Percentiles rank a stretch among this genome's conserved stretches.
phyloP scores from a whole-genome alignment of 1,140 invertebrate species.

The Belonocnema kinseyi region DNA sequence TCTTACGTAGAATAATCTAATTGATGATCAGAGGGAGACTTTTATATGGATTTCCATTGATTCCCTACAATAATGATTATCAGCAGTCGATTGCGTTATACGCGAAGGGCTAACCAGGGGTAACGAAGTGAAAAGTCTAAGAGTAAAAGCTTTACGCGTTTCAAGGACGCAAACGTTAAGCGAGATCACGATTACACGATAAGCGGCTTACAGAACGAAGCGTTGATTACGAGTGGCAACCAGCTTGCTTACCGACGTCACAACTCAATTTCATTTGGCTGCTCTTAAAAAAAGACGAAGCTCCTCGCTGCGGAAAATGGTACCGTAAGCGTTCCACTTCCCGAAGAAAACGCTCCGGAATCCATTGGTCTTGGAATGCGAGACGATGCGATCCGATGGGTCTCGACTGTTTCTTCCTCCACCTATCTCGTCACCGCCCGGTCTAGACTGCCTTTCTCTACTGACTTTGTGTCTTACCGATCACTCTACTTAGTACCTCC shows the following conservation, averaged over 20 bases:
- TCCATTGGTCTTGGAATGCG: constrained; percentile 53
- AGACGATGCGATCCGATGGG: constrained; percentile 40
- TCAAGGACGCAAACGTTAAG: constrained; percentile 63
- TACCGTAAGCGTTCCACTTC: constrained; percentile 71
- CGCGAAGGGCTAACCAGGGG: constrained; percentile 48
- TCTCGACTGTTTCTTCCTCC: constrained; percentile 49
- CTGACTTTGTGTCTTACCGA: not conserved
- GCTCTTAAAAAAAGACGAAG: constrained; percentile 32
- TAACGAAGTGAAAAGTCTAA: constrained; percentile 58
- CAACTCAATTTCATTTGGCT: constrained; percentile 24
- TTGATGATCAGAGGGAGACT: not conserved
- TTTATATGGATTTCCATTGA: not conserved
- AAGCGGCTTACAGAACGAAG: constrained; percentile 40
- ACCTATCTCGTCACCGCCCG: constrained; percentile 15
- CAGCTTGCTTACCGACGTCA: constrained; percentile 30
- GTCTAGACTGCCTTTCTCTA: constrained; percentile 41
- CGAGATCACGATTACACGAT: constrained; percentile 62
- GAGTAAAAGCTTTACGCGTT: constrained; percentile 69
- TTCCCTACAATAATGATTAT: not conserved
- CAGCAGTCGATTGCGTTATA: constrained; percentile 45
- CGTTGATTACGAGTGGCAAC: constrained; percentile 27
- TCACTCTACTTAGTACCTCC: not conserved
- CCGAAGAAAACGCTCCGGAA: constrained; percentile 69
- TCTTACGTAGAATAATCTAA: not conserved
- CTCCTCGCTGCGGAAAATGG: constrained; percentile 62